A percentile compares a stretch with the other conserved stretches of the same genome.
phyloP scores from a whole-genome alignment of 2,888 invertebrate genomes.

The Galeruca laticollis region DNA sequence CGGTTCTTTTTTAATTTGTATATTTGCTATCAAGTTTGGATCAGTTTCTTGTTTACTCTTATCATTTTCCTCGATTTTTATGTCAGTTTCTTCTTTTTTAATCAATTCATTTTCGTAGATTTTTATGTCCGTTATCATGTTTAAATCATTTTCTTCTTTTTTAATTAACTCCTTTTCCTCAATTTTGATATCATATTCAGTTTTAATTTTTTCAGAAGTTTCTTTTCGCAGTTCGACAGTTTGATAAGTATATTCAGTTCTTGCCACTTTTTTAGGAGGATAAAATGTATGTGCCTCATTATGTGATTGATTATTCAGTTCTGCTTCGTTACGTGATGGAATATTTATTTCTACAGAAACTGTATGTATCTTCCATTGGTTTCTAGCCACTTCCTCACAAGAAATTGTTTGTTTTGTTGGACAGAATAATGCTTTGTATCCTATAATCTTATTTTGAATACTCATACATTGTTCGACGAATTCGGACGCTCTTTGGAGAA shows the following conservation, averaged over 20 bases:
- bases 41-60: too few relatives aligned
- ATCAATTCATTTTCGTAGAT: not conserved
- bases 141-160: not conserved
- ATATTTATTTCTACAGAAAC: not conserved
- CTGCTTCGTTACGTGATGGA: too few relatives aligned
- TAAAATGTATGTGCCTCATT: not conserved
- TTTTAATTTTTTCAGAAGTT: not conserved
- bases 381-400: constrained; percentile 14
- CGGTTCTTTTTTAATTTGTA: not conserved
- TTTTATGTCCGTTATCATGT: not conserved
- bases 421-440: constrained; percentile 11
- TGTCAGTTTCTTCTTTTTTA: too few relatives aligned
- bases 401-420: constrained; percentile 6
- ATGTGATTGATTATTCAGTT: not conserved
- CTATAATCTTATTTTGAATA: constrained; percentile 4
- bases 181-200: not conserved
- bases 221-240: not conserved
- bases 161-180: not conserved
- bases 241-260: not conserved
- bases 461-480: constrained; percentile 2
- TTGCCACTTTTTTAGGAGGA: not conserved
- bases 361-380: not conserved
- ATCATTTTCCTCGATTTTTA: too few relatives aligned
- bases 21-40: too few relatives aligned
- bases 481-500: constrained; percentile 12